phyloP scores from a whole-genome alignment of 1,140 invertebrate genomes.

The Trinorchestia longiramus region DNA sequence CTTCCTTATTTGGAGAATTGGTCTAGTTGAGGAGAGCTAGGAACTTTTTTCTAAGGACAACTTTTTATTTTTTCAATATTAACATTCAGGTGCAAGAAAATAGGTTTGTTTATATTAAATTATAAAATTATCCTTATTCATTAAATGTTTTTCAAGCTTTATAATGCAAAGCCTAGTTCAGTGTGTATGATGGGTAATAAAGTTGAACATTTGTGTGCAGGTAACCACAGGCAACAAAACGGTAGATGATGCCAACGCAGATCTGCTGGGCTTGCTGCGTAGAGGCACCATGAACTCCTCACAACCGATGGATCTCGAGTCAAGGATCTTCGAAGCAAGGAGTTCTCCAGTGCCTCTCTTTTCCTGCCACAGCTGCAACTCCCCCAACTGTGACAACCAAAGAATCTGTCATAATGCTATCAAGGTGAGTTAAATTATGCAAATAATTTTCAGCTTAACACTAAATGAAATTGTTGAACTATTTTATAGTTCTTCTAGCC shows the following conservation, averaged over 20 bases:
- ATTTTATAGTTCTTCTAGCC: neutral
- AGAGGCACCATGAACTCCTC: neutral
- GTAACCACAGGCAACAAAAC: neutral
- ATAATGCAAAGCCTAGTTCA: neutral
- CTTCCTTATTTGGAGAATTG: too few relatives aligned
- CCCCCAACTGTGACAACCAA: slow-evolving; percentile 17
- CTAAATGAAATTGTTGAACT: neutral
- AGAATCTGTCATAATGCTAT: slow-evolving; percentile 30
- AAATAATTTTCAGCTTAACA: neutral
- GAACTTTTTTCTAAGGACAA: too few relatives aligned
- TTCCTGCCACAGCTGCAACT: neutral
- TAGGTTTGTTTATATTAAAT: too few relatives aligned
- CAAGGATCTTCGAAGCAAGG: neutral
- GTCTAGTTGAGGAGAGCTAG: too few relatives aligned
- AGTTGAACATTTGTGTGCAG: neutral
- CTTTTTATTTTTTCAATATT: too few relatives aligned
- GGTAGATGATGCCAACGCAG: neutral
- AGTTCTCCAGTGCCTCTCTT: neutral
- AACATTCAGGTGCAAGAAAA: too few relatives aligned
- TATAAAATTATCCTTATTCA: neutral
- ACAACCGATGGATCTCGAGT: neutral
- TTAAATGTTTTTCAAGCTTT: neutral
- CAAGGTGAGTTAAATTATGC: neutral
- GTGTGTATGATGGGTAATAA: neutral
- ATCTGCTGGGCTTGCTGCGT: slow-evolving; percentile 14